Evolutionary conservation across 2,113 vertebrate species (phyloP), one percentile per base, ranked within the genome.

Genomic region (Thinocorus orbignyianus): DNA sequence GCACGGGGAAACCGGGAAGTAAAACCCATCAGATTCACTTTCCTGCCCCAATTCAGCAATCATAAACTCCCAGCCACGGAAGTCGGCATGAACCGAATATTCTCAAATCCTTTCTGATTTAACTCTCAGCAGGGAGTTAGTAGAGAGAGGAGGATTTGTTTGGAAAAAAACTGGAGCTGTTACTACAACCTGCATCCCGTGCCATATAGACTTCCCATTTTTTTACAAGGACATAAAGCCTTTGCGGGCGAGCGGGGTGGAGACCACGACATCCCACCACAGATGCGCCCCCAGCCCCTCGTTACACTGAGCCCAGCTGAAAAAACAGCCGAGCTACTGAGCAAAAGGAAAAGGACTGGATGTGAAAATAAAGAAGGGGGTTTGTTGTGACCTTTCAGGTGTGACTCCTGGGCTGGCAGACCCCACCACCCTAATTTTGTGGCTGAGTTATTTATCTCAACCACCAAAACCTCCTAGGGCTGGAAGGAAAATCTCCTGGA

Each of bases 21-120:
- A 31, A 93, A 51, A 92, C 60, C 44, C 0, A 0, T 55, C 37
- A 62, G 78, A 81, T 85, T 37, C 22, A 89, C 64, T 82, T 54
- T 31, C 78, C 66, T 93, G 87, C 84, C 86, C 90, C 66, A 84
- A 5, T 82, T 96, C 92, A 30, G n/a, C 26, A 37, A 79, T 72
- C 61, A 72, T 10, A 44, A 90, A 72, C 86, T 72, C 57, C 65
- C 88, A 84, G 57, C 58, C 44, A 55, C 2, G 7, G 57, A 92
- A 93, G 73, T 15, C 1, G 0, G 49, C 44, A 44, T 5, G 17
- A 91, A 46, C 18, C 1, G 12, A 0, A 0, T 81, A 69, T 44
- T 78, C 57, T 60, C 52, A 92, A 71, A 84, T 28, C 72, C 58
- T 86, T 84, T 46, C 74, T 85, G 88, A 44, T 4, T 1, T 4